Evolutionary conservation across 2,113 vertebrate genomes (phyloP).

Genomic region (Plestiodon gilberti): DNA sequence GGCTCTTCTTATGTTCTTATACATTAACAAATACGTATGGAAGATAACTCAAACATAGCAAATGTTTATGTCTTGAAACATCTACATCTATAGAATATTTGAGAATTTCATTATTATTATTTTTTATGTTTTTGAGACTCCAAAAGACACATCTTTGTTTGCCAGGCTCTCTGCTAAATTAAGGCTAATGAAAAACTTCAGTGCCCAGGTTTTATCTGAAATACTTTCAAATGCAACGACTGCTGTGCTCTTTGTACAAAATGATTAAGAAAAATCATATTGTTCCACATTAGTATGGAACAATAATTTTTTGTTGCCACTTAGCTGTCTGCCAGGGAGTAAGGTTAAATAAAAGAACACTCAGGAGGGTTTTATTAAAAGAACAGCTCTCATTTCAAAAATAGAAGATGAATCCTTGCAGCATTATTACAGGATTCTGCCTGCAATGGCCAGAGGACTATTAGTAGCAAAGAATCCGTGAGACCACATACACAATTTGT

Average conservation of each 20-base stretch:
- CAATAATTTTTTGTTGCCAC: slow-evolving; percentile 11
- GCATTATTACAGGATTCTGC: slow-evolving; percentile 5
- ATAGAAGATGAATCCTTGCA: neutral
- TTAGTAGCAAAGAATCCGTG: slow-evolving; percentile 26
- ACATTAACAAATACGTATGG: neutral
- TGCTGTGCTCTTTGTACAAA: neutral
- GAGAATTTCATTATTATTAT: neutral
- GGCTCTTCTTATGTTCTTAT: too few relatives aligned
- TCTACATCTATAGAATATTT: neutral
- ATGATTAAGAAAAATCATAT: slow-evolving; percentile 23
- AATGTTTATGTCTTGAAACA: neutral
- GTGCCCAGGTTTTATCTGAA: neutral
- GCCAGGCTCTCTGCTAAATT: neutral
- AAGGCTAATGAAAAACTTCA: neutral
- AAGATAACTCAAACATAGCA: neutral
- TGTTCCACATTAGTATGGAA: neutral
- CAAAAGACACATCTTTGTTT: neutral
- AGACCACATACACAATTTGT: neutral
- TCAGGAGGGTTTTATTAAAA: neutral
- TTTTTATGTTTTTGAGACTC: neutral
- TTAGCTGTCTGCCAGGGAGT: slow-evolving; percentile 29
- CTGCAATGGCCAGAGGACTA: neutral
- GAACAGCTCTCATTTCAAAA: slow-evolving; percentile 13
- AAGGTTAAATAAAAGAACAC: slow-evolving; percentile 5
- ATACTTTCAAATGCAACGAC: neutral